Evolutionary conservation across 2,797 vertebrate genomes (phyloP), one percentile per base, ranked within the genome.

Genomic region (Trematomus bernacchii): DNA sequence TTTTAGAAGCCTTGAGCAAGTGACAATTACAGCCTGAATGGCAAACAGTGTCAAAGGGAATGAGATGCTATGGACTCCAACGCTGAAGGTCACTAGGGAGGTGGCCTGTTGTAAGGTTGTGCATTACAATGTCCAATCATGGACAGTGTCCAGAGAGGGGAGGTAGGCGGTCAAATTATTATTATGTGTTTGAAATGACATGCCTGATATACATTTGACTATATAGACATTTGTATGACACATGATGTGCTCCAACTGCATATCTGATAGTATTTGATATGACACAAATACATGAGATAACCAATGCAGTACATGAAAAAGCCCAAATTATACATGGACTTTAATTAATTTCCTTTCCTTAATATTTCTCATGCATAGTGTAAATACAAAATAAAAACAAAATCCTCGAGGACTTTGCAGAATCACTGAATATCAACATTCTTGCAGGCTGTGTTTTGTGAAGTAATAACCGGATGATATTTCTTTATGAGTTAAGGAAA

Each of bases 21-120:
- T 81, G 83, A 92, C 89, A 90, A 92, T 92, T 93, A 91, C 85
- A 83, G 88, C 71, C 84, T 86, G 89, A 84, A 90, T 91, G 87
- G 89, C 85, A 91, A 93, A 88, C 77, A 81, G 86, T 91, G 91
- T 91, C 85, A 90, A 75, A 89, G 87, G 82, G 83, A 87, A 87
- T 75, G 81, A 83, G 86, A 83, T 65, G 84, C 74, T 70, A 54
- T 40, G 80, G 91, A 90, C 74, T 71, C 77, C 73, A 14, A 33
- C 6, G 76, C 77, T 80, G 87, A 89, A 92, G 87, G 88, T 93
- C 87, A 71, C 73, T 3, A 14, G 83, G 85, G 91, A 77, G 73
- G 44, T 52, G n/a, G 53, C 12, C 48, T 48, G 85, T 59, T 72
- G 73, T 83, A 66, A 68, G 82, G 78, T 73, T 76, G 79, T 76